Percentiles rank a stretch among this genome's conserved stretches.
These are phyloP conservation scores for Polia nebulosa DNA, from an alignment of 2,888 invertebrate species.

Conservation along the genomic window DNA sequence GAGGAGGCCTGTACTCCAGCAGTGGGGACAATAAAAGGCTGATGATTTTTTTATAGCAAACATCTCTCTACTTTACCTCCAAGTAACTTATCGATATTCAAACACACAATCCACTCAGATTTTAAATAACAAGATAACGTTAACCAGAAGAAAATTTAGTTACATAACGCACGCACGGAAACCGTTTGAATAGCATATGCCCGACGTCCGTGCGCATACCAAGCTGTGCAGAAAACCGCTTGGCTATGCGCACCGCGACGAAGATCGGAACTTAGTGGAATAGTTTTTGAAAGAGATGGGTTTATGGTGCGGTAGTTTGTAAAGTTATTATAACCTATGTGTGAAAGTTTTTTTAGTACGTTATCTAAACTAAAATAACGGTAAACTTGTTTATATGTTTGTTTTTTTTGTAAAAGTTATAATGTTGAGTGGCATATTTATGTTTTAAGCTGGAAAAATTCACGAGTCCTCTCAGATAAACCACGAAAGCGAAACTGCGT, in stretches of 20 bases:
- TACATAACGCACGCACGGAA: conserved; percentile 54
- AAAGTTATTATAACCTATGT: not conserved
- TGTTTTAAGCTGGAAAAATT: too few relatives aligned
- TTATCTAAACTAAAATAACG: too few relatives aligned
- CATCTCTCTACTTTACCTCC: not conserved
- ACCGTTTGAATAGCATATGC: conserved; percentile 48
- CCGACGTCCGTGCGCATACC: conserved; percentile 51
- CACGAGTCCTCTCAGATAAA: too few relatives aligned
- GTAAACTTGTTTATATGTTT: too few relatives aligned
- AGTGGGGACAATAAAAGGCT: too few relatives aligned
- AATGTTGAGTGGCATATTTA: too few relatives aligned
- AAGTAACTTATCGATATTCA: conserved; percentile 28
- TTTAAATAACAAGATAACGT: conserved; percentile 59
- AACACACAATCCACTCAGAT: conserved; percentile 10
- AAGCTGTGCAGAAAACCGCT: conserved; percentile 50
- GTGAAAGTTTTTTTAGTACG: too few relatives aligned
- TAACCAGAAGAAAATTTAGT: conserved; percentile 61
- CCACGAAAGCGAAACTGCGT: too few relatives aligned
- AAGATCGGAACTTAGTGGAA: conserved; percentile 47
- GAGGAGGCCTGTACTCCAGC: too few relatives aligned
- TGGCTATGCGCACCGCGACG: conserved; percentile 45
- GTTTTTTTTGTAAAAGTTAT: too few relatives aligned
- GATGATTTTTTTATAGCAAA: too few relatives aligned
- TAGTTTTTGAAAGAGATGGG: conserved; percentile 42
- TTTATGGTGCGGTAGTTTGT: conserved; percentile 2